These are phyloP conservation scores for Ceratosolen solmsi DNA, from an alignment of 1,140 invertebrate genomes.

Conservation along the genomic window DNA sequence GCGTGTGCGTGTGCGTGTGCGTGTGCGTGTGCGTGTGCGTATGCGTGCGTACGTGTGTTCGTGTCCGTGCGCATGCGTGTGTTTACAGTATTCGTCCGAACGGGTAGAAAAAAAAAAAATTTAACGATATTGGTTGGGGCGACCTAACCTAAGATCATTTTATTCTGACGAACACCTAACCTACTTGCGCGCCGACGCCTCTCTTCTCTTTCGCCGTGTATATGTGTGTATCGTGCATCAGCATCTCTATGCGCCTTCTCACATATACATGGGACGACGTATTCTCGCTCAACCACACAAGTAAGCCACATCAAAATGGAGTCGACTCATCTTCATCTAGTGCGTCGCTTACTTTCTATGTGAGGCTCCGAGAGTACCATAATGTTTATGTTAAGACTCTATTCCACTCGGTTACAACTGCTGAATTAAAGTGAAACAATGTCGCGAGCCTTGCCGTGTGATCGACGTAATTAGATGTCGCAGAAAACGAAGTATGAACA, in stretches of 20 bases:
- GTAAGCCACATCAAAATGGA: conserved; percentile 55
- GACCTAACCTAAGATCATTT: conserved; percentile 29
- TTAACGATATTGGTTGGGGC: too few relatives aligned
- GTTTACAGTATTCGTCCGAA: too few relatives aligned
- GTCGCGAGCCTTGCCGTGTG: conserved; percentile 49
- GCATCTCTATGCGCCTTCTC: neutral
- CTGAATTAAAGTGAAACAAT: conserved; percentile 24
- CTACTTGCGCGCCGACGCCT: conserved; percentile 34
- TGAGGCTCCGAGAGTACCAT: neutral
- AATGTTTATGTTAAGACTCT: neutral
- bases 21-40: too few relatives aligned
- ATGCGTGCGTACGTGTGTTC: too few relatives aligned
- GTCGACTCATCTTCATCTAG: conserved; percentile 53
- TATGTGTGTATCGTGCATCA: neutral
- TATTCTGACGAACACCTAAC: conserved; percentile 30
- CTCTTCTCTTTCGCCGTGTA: neutral
- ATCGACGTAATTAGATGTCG: conserved; percentile 63
- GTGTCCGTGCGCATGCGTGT: too few relatives aligned
- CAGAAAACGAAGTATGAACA: conserved; percentile 67
- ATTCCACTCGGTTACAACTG: neutral
- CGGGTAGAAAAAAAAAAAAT: neutral
- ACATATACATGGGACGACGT: neutral
- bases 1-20: too few relatives aligned
- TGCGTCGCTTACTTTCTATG: conserved; percentile 39
- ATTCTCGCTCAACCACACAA: conserved; percentile 14